Base-by-base conservation (phyloP, 2,888 invertebrate species). In the Nymphalis c-album region DNA sequence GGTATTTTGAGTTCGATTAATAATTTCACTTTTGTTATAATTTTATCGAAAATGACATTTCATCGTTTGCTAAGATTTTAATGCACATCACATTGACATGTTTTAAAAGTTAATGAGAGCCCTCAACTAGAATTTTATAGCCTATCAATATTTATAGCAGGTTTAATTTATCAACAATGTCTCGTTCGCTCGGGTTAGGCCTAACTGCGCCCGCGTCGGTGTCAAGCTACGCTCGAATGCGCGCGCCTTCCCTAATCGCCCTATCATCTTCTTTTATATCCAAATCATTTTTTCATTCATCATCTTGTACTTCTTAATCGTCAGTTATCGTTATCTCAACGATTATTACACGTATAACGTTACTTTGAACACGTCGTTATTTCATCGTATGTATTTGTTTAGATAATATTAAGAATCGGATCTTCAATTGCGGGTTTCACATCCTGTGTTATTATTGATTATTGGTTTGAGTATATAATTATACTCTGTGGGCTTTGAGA, bases 261-360 rank as follows among this genome's bases (percentile, higher is more conserved):
- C 80, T 76, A 86, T 85, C 85, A 84, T 87, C 83, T 57, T 57
- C 35, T 83, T 82, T 86, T 88, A 87, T 86, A 89, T 85, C 85
- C 76, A 84, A 88, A 90, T 88, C 85, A 86, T 86, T 85, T 84
- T 87, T 89, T 86, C 87, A 89, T 91, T 90, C 88, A 90, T 89
- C 88, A 87, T 85, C 83, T 76, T 80, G 78, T 84, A 81, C 75
- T 77, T 73, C 77, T 87, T 88, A 88, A 91, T 90, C 89, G 86
- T 87, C 87, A 82, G 84, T 78, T 87, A 85, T 86, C 84, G 83
- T 73, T 85, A 88, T 88, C 83, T 82, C 83, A 81, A 85, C 83
- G 83, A 88, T 89, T 89, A 90, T 89, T 88, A 88, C 85, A 85
- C 83, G 83, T 89, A 88, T 91, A 88, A 88, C 82, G 85, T 89